Evolutionary conservation across 2,888 invertebrate species (phyloP).

Genomic region (Ferdinandea cuprea): DNA sequence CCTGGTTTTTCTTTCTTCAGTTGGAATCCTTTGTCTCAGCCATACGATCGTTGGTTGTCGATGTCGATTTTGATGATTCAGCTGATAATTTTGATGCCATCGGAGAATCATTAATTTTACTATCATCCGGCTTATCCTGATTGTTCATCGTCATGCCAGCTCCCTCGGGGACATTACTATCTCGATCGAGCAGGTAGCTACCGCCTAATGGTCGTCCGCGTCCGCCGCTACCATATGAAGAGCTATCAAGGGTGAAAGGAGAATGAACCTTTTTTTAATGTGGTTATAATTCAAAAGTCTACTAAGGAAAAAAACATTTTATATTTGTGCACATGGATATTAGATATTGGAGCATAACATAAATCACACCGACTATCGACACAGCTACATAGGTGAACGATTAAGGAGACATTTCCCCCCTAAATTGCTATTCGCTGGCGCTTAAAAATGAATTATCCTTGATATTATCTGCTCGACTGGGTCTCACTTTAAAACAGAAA

Average conservation of each 20-base stretch:
- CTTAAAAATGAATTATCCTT: conserved; percentile 60
- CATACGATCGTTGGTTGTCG: conserved; percentile 51
- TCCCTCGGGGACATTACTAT: conserved; percentile 77
- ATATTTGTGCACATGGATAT: neutral
- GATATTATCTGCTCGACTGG: conserved; percentile 20
- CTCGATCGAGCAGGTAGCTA: conserved; percentile 82
- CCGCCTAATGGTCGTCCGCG: conserved; percentile 81
- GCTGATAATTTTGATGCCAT: conserved; percentile 70
- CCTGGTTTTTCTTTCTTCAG: conserved; percentile 11
- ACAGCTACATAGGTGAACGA: neutral
- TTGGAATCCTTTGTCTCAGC: conserved; percentile 65
- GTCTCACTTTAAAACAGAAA: conserved; percentile 27
- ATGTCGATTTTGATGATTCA: conserved; percentile 53
- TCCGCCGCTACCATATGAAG: conserved; percentile 81
- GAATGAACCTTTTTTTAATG: conserved; percentile 82
- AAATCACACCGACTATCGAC: conserved; percentile 45
- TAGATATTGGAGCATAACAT: conserved; percentile 17
- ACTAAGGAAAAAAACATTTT: neutral
- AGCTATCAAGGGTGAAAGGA: conserved; percentile 83
- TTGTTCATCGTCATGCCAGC: conserved; percentile 36
- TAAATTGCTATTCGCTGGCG: conserved; percentile 16
- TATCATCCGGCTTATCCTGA: conserved; percentile 65
- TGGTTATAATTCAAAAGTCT: conserved; percentile 65
- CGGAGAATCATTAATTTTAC: conserved; percentile 47
- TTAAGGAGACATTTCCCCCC: conserved; percentile 26